A percentile compares a stretch with the other conserved stretches of the same genome.
Evolutionary conservation across 2,113 vertebrate species (phyloP).

Genomic region (Carollia perspicillata): DNA sequence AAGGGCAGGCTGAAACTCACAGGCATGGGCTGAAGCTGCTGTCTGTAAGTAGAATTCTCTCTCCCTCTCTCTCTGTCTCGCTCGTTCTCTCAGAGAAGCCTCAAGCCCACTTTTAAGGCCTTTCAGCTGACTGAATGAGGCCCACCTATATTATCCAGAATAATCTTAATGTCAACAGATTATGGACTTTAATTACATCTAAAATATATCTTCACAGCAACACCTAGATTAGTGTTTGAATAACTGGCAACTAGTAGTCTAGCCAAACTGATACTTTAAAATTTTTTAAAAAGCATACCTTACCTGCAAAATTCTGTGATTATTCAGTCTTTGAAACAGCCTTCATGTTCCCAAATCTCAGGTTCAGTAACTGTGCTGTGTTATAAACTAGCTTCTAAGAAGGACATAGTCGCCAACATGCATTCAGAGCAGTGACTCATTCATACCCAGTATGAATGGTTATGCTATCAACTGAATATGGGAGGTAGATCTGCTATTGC

Average conservation of each 20-base stretch:
- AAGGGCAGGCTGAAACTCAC: not conserved
- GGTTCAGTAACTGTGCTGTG: not conserved
- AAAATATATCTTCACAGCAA: not conserved
- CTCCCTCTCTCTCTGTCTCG: not conserved
- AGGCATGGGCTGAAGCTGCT: not conserved
- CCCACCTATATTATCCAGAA: not conserved
- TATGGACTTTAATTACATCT: constrained; percentile 28
- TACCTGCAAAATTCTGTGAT: not conserved
- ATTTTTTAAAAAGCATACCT: not conserved
- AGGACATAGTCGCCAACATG: not conserved
- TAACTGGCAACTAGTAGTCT: constrained; percentile 1
- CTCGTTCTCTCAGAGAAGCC: not conserved
- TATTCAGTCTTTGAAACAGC: constrained; percentile 34
- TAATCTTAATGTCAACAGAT: constrained; percentile 14
- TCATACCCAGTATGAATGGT: not conserved
- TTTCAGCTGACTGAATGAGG: not conserved
- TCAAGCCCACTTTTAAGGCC: not conserved
- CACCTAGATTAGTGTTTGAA: constrained; percentile 22
- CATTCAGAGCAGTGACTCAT: not conserved
- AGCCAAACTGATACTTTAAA: not conserved
- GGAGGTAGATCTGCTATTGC: not conserved
- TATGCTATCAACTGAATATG: not conserved
- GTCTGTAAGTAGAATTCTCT: not conserved
- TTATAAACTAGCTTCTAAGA: constrained; percentile 3
- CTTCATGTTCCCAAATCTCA: not conserved